phyloP scores from a whole-genome alignment of 1,140 invertebrate genomes.

The Homalodisca vitripennis region DNA sequence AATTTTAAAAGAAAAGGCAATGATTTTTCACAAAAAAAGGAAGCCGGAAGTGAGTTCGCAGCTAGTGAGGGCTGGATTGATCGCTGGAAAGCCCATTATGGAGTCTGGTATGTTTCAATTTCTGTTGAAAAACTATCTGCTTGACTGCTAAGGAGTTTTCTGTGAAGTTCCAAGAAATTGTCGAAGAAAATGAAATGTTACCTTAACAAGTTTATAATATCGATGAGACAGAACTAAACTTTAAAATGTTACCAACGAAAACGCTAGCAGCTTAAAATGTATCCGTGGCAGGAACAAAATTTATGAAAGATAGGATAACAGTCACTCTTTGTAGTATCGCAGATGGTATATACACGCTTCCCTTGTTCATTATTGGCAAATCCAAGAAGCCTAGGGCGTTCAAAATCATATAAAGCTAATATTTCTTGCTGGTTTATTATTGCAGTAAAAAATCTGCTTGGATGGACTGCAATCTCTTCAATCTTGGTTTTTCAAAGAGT shows the following conservation, averaged over 20 bases:
- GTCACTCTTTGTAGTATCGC: no score
- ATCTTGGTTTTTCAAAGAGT: not conserved
- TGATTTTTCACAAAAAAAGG: not conserved
- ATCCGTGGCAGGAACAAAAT: not conserved
- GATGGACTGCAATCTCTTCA: not conserved
- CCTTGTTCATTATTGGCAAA: not conserved
- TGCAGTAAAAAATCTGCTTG: slow-evolving; percentile 3
- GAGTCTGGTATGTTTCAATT: not conserved
- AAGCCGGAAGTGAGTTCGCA: not conserved
- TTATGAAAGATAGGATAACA: slow-evolving; percentile 12
- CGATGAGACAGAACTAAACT: no score
- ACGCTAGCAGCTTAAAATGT: not conserved
- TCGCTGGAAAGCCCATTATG: slow-evolving; percentile 19
- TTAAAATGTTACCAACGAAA: no score
- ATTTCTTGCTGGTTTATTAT: slow-evolving; percentile 8
- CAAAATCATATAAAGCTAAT: not conserved
- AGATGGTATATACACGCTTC: slow-evolving; percentile 3
- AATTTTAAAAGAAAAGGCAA: slow-evolving; percentile 1
- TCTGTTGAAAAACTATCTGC: slow-evolving; percentile 8
- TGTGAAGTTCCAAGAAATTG: no score
- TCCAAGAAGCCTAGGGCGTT: not conserved
- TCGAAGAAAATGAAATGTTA: no score
- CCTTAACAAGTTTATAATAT: no score
- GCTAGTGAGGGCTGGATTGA: slow-evolving; percentile 25
- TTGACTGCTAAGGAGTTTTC: not conserved